Percentiles rank a stretch among this genome's conserved stretches.
These are phyloP conservation scores for Catostylus mosaicus DNA, from an alignment of 30 jellyfish, hydroid and myxozoan genomes.

Conservation along the genomic window DNA sequence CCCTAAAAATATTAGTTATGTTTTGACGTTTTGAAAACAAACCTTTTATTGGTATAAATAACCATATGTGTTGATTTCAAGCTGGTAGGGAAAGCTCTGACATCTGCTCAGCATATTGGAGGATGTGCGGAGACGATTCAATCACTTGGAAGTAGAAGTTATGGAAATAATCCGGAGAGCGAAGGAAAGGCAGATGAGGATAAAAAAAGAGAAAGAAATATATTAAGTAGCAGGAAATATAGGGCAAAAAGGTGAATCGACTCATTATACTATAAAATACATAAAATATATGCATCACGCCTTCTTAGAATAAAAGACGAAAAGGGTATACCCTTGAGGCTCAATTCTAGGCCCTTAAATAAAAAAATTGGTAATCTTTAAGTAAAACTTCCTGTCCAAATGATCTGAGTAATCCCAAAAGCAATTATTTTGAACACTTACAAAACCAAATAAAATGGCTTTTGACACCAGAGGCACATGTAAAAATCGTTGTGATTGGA, in stretches of 20 bases:
- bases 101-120: slow-evolving; percentile 20
- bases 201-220: slow-evolving; percentile 48
- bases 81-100: slow-evolving; percentile 35
- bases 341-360: no score
- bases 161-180: not conserved
- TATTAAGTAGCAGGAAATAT: slow-evolving; percentile 64
- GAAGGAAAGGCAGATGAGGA: slow-evolving; percentile 11
- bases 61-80: not conserved
- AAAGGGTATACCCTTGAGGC: no score
- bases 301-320: no score
- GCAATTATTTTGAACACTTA: no score
- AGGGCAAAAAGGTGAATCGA: slow-evolving; percentile 74
- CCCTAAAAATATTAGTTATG: not conserved
- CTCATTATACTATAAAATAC: no score
- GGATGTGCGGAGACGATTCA: not conserved
- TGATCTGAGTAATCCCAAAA: no score
- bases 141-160: not conserved
- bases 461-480: no score
- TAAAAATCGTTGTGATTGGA: no score
- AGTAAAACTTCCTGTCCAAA: no score
- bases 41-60: not conserved
- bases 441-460: no score
- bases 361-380: no score
- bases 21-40: not conserved
- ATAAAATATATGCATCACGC: no score